Percentiles rank a stretch among this genome's conserved stretches.
phyloP scores from a whole-genome alignment of 2,113 vertebrate genomes.

The Platysteira castanea region DNA sequence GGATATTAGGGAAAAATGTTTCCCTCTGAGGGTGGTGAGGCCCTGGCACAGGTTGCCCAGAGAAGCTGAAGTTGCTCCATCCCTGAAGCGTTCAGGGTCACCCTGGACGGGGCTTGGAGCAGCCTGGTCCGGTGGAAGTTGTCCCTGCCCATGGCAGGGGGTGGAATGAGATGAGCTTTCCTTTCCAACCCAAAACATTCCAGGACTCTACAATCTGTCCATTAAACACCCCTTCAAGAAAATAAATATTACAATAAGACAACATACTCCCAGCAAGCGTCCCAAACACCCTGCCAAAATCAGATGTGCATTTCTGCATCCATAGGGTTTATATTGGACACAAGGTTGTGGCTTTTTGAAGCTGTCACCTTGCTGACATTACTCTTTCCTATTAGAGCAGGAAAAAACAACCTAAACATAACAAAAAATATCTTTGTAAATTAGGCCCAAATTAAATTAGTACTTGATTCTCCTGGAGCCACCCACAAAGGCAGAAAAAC shows the following conservation, averaged over 20 bases:
- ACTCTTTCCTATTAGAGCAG: background rate
- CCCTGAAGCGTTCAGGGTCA: background rate
- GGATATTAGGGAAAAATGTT: background rate
- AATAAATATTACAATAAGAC: background rate
- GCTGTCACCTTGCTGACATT: background rate
- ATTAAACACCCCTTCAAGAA: background rate
- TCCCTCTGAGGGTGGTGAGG: background rate
- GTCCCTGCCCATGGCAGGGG: background rate
- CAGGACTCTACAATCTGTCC: background rate
- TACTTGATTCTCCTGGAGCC: background rate
- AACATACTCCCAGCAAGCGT: background rate
- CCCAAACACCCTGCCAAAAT: background rate
- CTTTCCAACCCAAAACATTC: background rate
- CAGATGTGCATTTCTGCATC: background rate
- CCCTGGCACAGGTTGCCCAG: background rate
- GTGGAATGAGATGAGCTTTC: background rate
- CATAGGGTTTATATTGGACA: accelerated
- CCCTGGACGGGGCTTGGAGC: background rate
- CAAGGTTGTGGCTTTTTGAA: background rate
- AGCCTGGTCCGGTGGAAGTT: accelerated
- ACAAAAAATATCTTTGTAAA: background rate
- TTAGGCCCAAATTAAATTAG: background rate
- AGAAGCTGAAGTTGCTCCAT: background rate
- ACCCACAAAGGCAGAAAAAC: background rate
- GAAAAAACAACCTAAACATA: background rate